Conservation (phyloP, 1,140 invertebrate species). For the Aplysia californica region DNA sequence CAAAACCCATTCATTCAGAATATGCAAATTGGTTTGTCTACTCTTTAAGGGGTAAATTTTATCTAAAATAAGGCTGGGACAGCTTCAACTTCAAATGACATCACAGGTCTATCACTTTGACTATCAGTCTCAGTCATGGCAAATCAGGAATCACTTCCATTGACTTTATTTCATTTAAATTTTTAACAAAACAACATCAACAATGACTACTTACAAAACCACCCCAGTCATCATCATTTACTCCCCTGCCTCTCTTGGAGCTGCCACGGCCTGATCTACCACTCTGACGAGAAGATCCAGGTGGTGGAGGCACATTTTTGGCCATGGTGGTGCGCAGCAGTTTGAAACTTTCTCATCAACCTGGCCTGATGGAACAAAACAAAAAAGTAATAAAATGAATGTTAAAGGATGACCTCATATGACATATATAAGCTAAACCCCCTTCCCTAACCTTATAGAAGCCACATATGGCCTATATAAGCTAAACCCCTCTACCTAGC, state of each 20-base stretch:
- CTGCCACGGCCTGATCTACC: neutral
- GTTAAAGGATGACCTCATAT: too few species aligned
- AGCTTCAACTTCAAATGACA: neutral
- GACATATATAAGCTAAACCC: too few species aligned
- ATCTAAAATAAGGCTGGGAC: neutral
- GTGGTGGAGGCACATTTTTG: too few species aligned
- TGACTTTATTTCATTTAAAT: neutral
- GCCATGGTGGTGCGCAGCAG: too few species aligned
- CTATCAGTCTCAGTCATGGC: neutral
- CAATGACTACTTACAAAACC: slow-evolving; percentile 17
- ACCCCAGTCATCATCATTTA: slow-evolving; percentile 22
- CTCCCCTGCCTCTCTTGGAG: neutral
- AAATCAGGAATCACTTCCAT: neutral
- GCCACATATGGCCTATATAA: too few species aligned
- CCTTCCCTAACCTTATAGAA: too few species aligned
- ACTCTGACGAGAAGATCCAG: too few species aligned
- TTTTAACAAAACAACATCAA: neutral
- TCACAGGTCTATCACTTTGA: neutral
- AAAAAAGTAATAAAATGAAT: too few species aligned
- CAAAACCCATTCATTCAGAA: too few species aligned
- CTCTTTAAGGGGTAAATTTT: neutral
- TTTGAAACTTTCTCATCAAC: too few species aligned
- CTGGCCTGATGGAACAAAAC: too few species aligned
- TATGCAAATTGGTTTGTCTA: neutral
- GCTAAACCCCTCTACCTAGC: too few species aligned